Base-by-base conservation (phyloP, 2,888 invertebrate species). In the Tenthredo mesomela region DNA sequence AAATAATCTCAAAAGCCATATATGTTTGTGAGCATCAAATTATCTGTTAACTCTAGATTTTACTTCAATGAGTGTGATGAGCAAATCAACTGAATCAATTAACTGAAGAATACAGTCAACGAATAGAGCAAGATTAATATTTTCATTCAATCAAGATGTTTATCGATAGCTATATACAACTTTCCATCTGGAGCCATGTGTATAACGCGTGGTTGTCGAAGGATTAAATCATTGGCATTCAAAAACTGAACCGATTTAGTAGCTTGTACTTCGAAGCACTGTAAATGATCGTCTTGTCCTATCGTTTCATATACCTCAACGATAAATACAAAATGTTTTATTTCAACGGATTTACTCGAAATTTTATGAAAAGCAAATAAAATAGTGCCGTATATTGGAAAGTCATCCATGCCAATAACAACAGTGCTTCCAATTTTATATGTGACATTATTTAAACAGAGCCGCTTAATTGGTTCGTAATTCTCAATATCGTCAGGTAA, bases 81-180 rank as follows among this genome's bases (percentile, higher is more conserved):
- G 10, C 9, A 37, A 37, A 37, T 37, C 37, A 37, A 37, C 37
- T 2, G 33, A 33, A 33, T 33, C 5, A 33, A 9, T 7, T 40
- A 40, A 40, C 9, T 40, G 40, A 40, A 40, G 40, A 40, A 40
- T 10, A 10, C 40, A 40, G 40, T 40, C 40, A 40, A 40, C 40
- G 10, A 9, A 10, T 40, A 10, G 47, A 47, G 47, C 15, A 15
- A 47, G 15, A 65, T 2, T 65, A 2, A 65, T 25, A n/a, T 65
- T 25, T 65, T 65, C 65, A 25, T 25, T 65, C n/a, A 25, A 21
- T 65, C 65, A 25, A 65, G 65, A 65, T 65, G 65, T 65, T 65
- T 65, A 65, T 65, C 65, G 25, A 65, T 65, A 65, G 65, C 65
- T 65, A 65, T n/a, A 65, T 65, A 65, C 25, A 65, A 65, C 65